Conservation (phyloP, 2,113 vertebrate species). For the Empidonax alnorum region DNA sequence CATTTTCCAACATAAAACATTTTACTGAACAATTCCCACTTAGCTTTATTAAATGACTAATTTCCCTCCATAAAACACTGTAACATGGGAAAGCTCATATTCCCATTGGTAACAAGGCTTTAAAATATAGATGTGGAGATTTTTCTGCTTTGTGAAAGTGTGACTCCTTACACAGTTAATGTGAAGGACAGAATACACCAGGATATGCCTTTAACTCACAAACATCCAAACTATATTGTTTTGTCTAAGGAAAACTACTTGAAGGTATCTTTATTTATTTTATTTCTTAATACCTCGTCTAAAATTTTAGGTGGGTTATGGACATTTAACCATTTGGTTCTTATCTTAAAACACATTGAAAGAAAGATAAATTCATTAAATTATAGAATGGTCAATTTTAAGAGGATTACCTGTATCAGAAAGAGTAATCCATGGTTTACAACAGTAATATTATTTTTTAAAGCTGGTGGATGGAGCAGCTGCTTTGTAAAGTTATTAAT, state of each 20-base stretch:
- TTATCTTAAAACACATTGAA: constrained; percentile 22
- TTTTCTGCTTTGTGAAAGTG: not conserved
- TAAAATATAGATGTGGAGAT: not conserved
- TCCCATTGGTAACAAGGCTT: not conserved
- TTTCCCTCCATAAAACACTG: not conserved
- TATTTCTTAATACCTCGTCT: not conserved
- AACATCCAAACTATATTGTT: not conserved
- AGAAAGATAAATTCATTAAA: not conserved
- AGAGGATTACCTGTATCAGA: constrained; percentile 67
- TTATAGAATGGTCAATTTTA: constrained; percentile 60
- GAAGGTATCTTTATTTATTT: constrained; percentile 4
- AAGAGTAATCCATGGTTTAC: constrained; percentile 68
- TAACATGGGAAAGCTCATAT: constrained; percentile 6
- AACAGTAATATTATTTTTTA: constrained; percentile 63
- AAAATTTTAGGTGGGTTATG: not conserved
- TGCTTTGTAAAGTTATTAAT: constrained; percentile 73
- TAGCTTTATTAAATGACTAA: not conserved
- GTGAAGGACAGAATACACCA: not conserved
- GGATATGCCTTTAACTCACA: not conserved
- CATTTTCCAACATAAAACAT: not conserved
- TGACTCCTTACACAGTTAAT: not conserved
- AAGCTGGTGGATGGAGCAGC: constrained; percentile 61
- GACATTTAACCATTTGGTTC: not conserved
- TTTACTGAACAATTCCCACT: not conserved
- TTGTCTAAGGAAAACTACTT: not conserved